Evolutionary conservation across 2,113 vertebrate species (phyloP).

Genomic region (Cnemophilus loriae): DNA sequence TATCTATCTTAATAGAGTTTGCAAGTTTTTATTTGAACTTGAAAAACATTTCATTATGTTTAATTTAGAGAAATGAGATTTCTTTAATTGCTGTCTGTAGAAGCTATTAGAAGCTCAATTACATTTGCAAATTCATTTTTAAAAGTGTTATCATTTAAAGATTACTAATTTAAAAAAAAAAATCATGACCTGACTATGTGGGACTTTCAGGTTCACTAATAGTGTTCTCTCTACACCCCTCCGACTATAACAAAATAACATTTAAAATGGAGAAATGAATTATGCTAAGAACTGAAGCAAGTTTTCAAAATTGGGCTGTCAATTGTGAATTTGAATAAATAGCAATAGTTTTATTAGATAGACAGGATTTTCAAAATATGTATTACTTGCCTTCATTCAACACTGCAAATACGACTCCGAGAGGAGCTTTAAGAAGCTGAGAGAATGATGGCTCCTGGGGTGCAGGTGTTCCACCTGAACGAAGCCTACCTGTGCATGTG

Average conservation of each 20-base stretch:
- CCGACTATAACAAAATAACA: not conserved
- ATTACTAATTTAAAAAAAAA: conserved; percentile 52
- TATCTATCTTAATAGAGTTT: conserved; percentile 57
- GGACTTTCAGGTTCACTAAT: not conserved
- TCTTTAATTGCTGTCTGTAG: conserved; percentile 75
- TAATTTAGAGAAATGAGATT: conserved; percentile 77
- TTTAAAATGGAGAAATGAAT: conserved; percentile 20
- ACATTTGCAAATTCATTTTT: conserved; percentile 70
- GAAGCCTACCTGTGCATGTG: not conserved
- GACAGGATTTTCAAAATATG: not conserved
- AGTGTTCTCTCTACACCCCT: not conserved
- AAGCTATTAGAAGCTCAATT: conserved; percentile 76
- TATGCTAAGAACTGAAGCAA: not conserved
- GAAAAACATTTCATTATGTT: conserved; percentile 74
- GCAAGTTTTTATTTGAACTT: conserved; percentile 71
- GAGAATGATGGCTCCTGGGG: not conserved
- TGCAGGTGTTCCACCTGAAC: not conserved
- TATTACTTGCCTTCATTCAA: not conserved
- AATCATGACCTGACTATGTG: not conserved
- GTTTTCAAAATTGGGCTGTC: not conserved
- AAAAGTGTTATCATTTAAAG: conserved; percentile 66
- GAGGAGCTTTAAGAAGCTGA: not conserved
- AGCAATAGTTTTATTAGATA: conserved; percentile 2
- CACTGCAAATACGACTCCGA: not conserved
- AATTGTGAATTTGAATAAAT: conserved; percentile 8